Evolutionary conservation across 1,140 invertebrate genomes (phyloP).

Genomic region (Oryctes rhinoceros): DNA sequence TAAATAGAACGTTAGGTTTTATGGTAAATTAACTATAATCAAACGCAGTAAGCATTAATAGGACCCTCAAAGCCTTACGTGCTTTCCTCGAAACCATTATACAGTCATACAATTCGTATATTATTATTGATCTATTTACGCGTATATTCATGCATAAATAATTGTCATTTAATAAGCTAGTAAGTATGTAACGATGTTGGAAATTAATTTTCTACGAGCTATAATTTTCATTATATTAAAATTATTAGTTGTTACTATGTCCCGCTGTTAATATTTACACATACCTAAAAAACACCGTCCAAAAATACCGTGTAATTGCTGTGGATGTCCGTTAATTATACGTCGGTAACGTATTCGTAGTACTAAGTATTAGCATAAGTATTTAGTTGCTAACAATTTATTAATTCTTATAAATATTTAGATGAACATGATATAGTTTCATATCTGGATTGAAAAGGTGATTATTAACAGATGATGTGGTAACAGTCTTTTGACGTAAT

Average conservation of each 20-base stretch:
- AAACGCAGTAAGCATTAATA: too few relatives aligned
- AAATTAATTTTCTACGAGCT: neutral
- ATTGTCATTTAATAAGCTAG: neutral
- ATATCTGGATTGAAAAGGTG: neutral
- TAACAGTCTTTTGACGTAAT: neutral
- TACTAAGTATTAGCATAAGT: neutral
- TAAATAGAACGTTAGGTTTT: too few relatives aligned
- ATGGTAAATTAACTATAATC: too few relatives aligned
- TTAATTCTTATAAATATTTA: slow-evolving; percentile 20
- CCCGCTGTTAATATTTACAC: neutral
- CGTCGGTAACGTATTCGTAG: neutral
- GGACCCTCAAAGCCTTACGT: too few relatives aligned
- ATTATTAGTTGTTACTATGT: neutral
- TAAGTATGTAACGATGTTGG: neutral
- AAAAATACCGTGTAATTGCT: neutral
- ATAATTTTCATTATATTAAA: slow-evolving; percentile 7
- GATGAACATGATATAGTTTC: neutral
- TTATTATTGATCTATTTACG: neutral
- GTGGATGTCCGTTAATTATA: neutral
- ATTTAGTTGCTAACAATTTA: neutral
- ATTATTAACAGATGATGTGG: neutral
- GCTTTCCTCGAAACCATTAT: too few relatives aligned
- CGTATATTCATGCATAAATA: neutral
- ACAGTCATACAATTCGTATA: too few relatives aligned
- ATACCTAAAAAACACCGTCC: neutral